phyloP scores from a whole-genome alignment of 2,113 vertebrate genomes.

The Lepidothrix coronata region DNA sequence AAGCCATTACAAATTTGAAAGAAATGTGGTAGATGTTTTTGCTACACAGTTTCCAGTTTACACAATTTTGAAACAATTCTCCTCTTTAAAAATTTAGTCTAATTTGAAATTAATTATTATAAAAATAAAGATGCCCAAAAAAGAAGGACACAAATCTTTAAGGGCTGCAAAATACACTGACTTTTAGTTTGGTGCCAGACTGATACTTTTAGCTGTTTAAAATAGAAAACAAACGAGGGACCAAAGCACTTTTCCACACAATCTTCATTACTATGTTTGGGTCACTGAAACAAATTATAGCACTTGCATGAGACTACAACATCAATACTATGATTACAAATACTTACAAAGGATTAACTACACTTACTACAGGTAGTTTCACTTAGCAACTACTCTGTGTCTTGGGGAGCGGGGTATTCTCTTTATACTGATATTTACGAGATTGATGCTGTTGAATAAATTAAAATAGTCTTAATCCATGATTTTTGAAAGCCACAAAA shows the following conservation, averaged over 20 bases:
- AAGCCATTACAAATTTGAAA: background rate
- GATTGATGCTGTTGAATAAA: background rate
- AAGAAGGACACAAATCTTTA: background rate
- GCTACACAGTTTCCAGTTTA: background rate
- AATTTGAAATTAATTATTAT: background rate
- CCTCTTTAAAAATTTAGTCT: background rate
- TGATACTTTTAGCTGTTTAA: background rate
- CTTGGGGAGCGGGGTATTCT: background rate
- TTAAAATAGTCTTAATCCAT: background rate
- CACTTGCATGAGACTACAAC: background rate
- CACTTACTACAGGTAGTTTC: background rate
- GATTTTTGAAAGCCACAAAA: background rate
- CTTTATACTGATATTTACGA: background rate
- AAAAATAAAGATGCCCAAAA: background rate
- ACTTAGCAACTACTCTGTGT: background rate
- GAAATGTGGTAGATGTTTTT: background rate
- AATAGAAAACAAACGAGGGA: background rate
- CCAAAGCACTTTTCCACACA: background rate
- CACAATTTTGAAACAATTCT: background rate
- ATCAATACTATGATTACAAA: background rate
- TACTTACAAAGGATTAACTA: background rate
- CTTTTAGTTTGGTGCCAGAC: background rate
- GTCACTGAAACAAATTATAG: background rate
- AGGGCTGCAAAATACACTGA: background rate
- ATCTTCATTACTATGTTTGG: background rate